phyloP scores from a whole-genome alignment of 2,113 vertebrate genomes.

The Boulengeromyrus knoepffleri region DNA sequence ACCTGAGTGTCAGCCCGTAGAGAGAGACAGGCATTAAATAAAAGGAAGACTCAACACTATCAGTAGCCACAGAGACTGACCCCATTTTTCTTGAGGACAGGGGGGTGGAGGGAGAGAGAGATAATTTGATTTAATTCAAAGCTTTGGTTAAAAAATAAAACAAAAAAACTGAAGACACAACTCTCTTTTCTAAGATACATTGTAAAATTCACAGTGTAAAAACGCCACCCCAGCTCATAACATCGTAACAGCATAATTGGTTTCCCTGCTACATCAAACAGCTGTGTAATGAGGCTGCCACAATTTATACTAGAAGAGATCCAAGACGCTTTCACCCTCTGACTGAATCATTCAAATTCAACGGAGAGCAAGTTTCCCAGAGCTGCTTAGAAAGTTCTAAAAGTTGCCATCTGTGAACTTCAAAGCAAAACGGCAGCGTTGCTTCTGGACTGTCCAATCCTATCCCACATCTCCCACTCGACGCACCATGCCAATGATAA shows the following conservation, averaged over 20 bases:
- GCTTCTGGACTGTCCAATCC: neutral
- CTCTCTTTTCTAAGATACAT: neutral
- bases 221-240: neutral
- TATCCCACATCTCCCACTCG: neutral
- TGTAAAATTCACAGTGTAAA: neutral
- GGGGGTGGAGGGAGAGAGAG: neutral
- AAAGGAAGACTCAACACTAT: neutral
- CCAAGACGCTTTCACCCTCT: neutral
- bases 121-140: neutral
- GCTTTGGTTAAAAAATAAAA: neutral
- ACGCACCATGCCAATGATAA: neutral
- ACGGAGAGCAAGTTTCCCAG: slow-evolving; percentile 71
- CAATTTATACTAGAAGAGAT: neutral
- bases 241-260: neutral
- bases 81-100: neutral
- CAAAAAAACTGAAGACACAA: neutral
- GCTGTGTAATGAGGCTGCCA: neutral
- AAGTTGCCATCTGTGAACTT: neutral
- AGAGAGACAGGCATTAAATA: neutral
- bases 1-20: neutral
- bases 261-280: neutral
- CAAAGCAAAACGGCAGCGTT: neutral
- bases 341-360: slow-evolving; percentile 44
- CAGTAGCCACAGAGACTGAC: neutral
- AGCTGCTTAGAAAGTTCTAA: slow-evolving; percentile 42